Base-by-base conservation (phyloP, 2,888 invertebrate genomes). In the Cephalotes varians region DNA sequence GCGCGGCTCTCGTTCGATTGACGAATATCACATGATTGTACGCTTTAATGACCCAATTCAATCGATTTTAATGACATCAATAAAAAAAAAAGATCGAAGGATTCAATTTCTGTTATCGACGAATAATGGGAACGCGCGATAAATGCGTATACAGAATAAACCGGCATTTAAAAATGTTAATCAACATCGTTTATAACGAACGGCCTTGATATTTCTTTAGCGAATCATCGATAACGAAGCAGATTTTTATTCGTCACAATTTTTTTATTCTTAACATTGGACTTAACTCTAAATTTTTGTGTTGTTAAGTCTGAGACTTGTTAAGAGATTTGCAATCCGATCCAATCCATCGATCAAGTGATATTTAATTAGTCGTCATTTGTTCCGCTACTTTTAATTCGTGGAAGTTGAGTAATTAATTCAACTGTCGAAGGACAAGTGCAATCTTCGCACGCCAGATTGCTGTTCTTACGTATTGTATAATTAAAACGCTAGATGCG, bases 21-120 rank as follows among this genome's bases (percentile, higher is more conserved):
- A 1, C 31, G n/a, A 37, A 31, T 47, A 47, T 60, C 62, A n/a
- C 54, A 21, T 25, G 51, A 67, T n/a, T 37, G 56, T 40, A 31
- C 56, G 34, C 25, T 56, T 79, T 72, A 72, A 79, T 44, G n/a
- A 79, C 56, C 72, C 56, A 40, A 71, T 79, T 79, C 56, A 21
- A n/a, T 21, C 56, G 56, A 12, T 56, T 79, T 79, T 71, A 62
- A 56, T 71, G 31, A 58, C 28, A 34, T 21, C 25, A 56, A 79
- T 79, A 34, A 10, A 44, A 44, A 54, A 40, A 15, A 40, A 12
- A 15, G 7, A 74, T 7, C 31, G 9, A 37, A 31, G 71, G 31
- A 44, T 71, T 77, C 31, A 54, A 56, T 71, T 71, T 56, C 18
- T 67, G 74, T 65, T 76, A 67, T 21, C 40, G 71, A 21, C 12